These are phyloP conservation scores for Hetaerina titia DNA, from an alignment of 2,888 invertebrate genomes.

Conservation along the genomic window DNA sequence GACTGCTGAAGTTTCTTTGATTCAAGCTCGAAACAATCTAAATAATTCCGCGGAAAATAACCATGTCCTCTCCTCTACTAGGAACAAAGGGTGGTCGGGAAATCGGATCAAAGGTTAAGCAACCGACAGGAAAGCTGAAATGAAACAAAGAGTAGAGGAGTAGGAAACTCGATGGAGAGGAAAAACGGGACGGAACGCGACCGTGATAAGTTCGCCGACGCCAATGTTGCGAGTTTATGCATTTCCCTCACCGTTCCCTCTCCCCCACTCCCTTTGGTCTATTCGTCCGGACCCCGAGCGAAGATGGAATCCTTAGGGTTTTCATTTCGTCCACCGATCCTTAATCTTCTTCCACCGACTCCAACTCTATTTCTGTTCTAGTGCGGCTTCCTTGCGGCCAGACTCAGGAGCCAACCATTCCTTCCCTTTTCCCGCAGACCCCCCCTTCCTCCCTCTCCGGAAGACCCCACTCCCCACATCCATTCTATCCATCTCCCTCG, in stretches of 20 bases:
- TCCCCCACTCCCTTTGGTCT: background rate
- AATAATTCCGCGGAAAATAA: constrained; percentile 44
- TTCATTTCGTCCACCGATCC: constrained; percentile 51
- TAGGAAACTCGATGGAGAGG: background rate
- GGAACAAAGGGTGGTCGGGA: constrained; percentile 29
- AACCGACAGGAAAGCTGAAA: constrained; percentile 17
- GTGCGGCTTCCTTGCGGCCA: constrained; percentile 44
- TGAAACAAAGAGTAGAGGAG: background rate
- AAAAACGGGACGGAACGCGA: constrained; percentile 1
- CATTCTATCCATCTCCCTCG: background rate
- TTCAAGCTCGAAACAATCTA: background rate
- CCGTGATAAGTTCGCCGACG: constrained; percentile 48
- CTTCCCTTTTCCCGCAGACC: background rate
- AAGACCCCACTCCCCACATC: background rate
- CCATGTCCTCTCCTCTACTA: background rate
- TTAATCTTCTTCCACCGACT: constrained; percentile 37
- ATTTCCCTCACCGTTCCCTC: background rate
- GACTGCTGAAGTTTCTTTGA: background rate
- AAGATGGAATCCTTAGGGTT: constrained; percentile 62
- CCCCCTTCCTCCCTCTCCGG: background rate
- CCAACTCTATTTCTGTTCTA: constrained; percentile 26
- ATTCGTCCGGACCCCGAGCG: background rate
- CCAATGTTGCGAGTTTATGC: background rate
- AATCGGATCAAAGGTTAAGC: constrained; percentile 33
- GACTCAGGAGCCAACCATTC: constrained; percentile 21